Base-by-base conservation (phyloP, 2,113 vertebrate genomes). In the Trichomycterus rosablanca region DNA sequence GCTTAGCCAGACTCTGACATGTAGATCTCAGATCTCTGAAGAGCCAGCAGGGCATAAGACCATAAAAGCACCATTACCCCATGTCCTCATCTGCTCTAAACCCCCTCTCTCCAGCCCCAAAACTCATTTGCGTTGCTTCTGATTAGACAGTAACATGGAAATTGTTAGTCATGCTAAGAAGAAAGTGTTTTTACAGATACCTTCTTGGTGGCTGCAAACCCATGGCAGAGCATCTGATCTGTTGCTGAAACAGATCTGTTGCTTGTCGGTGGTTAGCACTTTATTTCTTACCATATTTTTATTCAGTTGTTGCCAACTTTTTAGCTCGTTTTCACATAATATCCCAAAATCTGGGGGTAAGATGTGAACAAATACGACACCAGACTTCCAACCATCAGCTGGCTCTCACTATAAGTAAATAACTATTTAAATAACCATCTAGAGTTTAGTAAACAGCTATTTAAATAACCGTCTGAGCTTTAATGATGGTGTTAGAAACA, bases 131-230 rank as follows among this genome's bases (percentile, higher is more conserved):
- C 28, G 14, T 58, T 66, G 63, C 71, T 71, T 74, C 75, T 66
- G 40, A 65, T 63, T 70, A 35, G 12, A 55, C 57, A 66, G 69
- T 67, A 79, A 75, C 12, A 43, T 81, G 74, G 71, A 81, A 81
- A 73, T 61, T 71, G 74, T 82, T 78, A 77, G 55, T 61, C 68
- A 74, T 65, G 71, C 79, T 77, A 78, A 57, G 80, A 69, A 64
- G 57, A 24, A 55, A 61, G 56, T 42, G 42, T 51, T 51, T 54
- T 55, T 24, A 48, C 74, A 42, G 61, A 73, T 71, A 66, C 59
- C 67, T 58, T 23, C 68, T 60, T 63, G 22, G 63, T 67, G 76
- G 74, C 71, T 14, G 58, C 67, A 78, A 67, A 68, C 57, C 40
- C 37, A 51, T 75, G 77, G 74, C 74, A 66, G 34, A n/a, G 58